These are phyloP conservation scores for Drosophila bunnanda DNA, from an alignment of 2,888 invertebrate species.

Conservation along the genomic window DNA sequence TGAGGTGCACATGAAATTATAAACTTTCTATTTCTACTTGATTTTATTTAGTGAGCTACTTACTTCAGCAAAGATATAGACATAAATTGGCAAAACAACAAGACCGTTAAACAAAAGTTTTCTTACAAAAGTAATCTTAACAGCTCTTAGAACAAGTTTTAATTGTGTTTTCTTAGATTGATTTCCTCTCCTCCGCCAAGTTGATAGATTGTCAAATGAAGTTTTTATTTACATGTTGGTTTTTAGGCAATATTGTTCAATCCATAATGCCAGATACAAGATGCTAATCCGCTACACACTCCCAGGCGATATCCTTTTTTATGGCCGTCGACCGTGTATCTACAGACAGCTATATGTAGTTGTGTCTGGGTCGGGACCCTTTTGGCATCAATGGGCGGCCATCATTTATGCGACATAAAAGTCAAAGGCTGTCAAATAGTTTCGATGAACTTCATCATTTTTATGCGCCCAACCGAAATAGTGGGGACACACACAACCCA, in stretches of 20 bases:
- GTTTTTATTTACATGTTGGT: background rate
- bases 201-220: slow-evolving; percentile 8
- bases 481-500: background rate
- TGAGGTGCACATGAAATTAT: background rate
- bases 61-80: background rate
- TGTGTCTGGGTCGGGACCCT: slow-evolving; percentile 41
- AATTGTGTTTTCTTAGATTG: background rate
- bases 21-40: background rate
- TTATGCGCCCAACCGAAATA: slow-evolving; percentile 50
- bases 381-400: slow-evolving; percentile 25
- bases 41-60: background rate
- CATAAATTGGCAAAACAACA: background rate
- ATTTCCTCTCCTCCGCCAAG: background rate
- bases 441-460: slow-evolving; percentile 74
- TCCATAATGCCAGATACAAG: slow-evolving; percentile 33
- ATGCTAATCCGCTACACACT: slow-evolving; percentile 46
- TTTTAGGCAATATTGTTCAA: slow-evolving; percentile 23
- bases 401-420: slow-evolving; percentile 53
- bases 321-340: slow-evolving; percentile 32
- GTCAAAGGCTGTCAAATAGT: slow-evolving; percentile 65
- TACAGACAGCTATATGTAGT: slow-evolving; percentile 2
- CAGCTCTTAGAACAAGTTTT: background rate
- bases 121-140: background rate
- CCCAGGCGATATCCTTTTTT: slow-evolving; percentile 35
- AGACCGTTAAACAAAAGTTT: background rate